Base-by-base conservation (phyloP, 2,797 vertebrate genomes). In the Falco peregrinus region DNA sequence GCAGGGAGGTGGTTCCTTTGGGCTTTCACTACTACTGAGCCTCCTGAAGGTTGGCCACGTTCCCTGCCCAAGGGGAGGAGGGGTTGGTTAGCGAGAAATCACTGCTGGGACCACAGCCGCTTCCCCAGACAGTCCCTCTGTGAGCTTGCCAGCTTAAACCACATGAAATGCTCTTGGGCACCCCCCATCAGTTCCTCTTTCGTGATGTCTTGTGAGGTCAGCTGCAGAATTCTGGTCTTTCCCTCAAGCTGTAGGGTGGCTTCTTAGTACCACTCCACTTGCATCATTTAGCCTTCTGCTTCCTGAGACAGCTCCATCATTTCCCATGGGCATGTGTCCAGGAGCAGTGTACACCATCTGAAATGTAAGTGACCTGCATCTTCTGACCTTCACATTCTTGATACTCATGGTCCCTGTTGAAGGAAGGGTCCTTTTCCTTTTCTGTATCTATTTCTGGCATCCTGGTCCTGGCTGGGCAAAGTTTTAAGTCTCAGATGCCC, bases 391-490 rank as follows among this genome's bases (percentile, higher is more conserved):
- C 48, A 20, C 7, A 0, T 28, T 76, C 77, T 48, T 50, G 60
- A 50, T 75, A 21, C 19, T 43, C 39, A 11, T 0, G 1, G 67
- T 54, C 74, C 48, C 51, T 4, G 3, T 7, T 51, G 78, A 67
- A 69, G 80, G 89, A 76, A 69, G 56, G 59, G 31, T 90, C 73
- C 7, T 13, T 74, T 95, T 89, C 39, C 47, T 82, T 81, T 78
- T 84, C 80, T 84, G 47, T 78, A 8, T 92, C 94, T 96, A 82
- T 86, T 93, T 91, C 60, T 85, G 93, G 64, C 43, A 48, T 71
- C 73, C 63, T 81, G 51, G 84, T 93, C 73, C 79, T 84, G 76
- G 48, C 76, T 7, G 3, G 59, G 56, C 76, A 74, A 88, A 91
- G 60, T 82, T 93, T 84, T 60, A 74, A 79, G 80, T 91, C 83